Base-by-base conservation (phyloP, 2,113 vertebrate species). In the Brachionichthys hirsutus region DNA sequence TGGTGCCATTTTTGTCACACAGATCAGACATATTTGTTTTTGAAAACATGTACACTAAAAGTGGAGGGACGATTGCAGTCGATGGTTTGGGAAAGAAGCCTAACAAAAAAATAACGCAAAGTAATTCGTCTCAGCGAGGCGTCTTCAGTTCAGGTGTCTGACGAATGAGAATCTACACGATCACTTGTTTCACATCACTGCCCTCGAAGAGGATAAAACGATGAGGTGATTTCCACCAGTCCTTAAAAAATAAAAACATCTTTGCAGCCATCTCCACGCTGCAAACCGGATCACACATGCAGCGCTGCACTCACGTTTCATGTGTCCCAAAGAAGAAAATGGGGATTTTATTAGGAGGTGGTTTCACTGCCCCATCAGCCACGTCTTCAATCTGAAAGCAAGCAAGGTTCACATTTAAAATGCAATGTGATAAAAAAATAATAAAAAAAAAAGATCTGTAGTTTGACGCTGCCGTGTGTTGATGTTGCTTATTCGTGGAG, bases 311-410 rank as follows among this genome's bases (percentile, higher is more conserved):
- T 93, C 91, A 97, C 96, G 96, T 97, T 89, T 98, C 96, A 7
- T 98, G 97, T 61, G 96, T 98, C 41, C 96, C 97, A 65, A 98
- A 98, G 90, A 99, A 98, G 91, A 98, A 98, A 65, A 98, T 99
- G 30, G 95, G 96, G 52, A 97, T 95, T 83, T 99, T 98, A 91
- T 96, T 98, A 35, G 96, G 96, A 16, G 92, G 97, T 22, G 97
- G 97, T 84, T 99, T 99, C 85, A 98, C 97, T 0, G 97, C 97
- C 36, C 97, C 96, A 4, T 99, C 97, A 0, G 91, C 93, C 30
- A 98, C 95, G 78, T 98, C 97, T 77, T 98, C 97, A 36, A 99
- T 98, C 97, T 98, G 77, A 87, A 87, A 35, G 82, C 56, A 80
- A 50, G 10, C 11, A 42, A 43, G 12, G 51, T 13, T 46, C 47